phyloP scores from a whole-genome alignment of 2,113 vertebrate genomes.

The Artemisiospiza belli region DNA sequence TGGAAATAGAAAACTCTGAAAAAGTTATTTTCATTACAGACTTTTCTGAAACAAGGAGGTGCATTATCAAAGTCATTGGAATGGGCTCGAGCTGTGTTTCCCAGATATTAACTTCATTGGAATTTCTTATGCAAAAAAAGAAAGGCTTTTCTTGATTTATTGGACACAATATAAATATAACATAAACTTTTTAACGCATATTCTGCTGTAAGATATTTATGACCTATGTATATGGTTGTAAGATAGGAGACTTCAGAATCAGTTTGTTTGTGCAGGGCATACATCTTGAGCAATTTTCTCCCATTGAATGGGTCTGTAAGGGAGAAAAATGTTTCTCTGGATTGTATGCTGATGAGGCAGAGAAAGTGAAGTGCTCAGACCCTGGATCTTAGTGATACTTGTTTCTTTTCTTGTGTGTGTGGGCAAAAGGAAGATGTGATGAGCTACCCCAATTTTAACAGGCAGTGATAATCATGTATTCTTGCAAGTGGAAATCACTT shows the following conservation, averaged over 20 bases:
- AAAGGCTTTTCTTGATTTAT: not conserved
- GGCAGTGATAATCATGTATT: not conserved
- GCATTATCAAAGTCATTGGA: not conserved
- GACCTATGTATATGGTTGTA: not conserved
- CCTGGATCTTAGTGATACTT: not conserved
- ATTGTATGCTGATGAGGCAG: rapidly evolving
- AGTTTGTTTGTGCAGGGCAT: not conserved
- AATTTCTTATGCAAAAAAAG: not conserved
- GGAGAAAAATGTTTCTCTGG: not conserved
- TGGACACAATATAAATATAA: not conserved
- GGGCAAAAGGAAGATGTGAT: not conserved
- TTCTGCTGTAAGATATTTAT: not conserved
- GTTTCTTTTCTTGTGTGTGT: not conserved
- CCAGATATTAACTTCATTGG: not conserved
- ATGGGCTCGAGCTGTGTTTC: not conserved
- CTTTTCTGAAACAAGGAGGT: not conserved
- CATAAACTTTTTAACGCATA: not conserved
- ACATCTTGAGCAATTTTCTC: not conserved
- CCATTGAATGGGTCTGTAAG: not conserved
- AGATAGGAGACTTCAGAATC: not conserved
- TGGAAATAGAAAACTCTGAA: not conserved
- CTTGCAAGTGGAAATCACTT: not conserved
- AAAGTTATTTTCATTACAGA: not conserved
- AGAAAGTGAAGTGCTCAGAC: not conserved
- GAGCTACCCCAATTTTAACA: not conserved